Percentiles rank a stretch among this genome's conserved stretches.
Evolutionary conservation across 2,113 vertebrate genomes (phyloP).

Genomic region (Oryzias javanicus): DNA sequence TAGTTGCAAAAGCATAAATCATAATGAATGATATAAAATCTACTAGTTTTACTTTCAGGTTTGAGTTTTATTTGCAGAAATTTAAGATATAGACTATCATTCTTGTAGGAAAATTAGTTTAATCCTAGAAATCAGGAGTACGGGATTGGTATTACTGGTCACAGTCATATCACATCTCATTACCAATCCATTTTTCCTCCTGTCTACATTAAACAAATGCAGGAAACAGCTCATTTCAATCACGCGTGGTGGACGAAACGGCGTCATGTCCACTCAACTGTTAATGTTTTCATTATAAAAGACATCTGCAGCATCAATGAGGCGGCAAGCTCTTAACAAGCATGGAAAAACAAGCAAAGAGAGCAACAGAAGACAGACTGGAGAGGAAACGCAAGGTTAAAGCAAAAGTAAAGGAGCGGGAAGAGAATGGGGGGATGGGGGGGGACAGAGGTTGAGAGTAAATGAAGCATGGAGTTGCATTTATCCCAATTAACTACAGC

Average conservation of each 20-base stretch:
- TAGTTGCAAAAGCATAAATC: slow-evolving; percentile 55
- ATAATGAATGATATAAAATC: slow-evolving; percentile 66
- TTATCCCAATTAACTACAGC: slow-evolving; percentile 78
- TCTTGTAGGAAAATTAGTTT: slow-evolving; percentile 20
- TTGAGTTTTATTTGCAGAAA: slow-evolving; percentile 22
- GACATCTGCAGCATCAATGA: slow-evolving; percentile 75
- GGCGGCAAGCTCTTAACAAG: slow-evolving; percentile 69
- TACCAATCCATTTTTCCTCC: slow-evolving; percentile 7
- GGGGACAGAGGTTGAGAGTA: slow-evolving; percentile 54
- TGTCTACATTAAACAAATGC: slow-evolving; percentile 26
- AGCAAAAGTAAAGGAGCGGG: slow-evolving; percentile 29
- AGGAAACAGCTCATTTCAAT: slow-evolving; percentile 44
- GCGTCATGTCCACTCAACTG: slow-evolving; percentile 54
- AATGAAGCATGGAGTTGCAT: slow-evolving; percentile 77
- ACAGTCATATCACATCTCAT: slow-evolving; percentile 31
- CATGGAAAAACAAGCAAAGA: slow-evolving; percentile 46
- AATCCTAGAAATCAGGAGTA: slow-evolving; percentile 32
- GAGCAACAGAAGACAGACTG: slow-evolving; percentile 30
- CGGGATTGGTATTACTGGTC: slow-evolving; percentile 32
- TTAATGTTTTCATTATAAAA: slow-evolving; percentile 68
- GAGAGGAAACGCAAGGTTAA: slow-evolving; percentile 28
- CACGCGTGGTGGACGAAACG: slow-evolving; percentile 24
- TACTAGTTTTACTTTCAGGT: slow-evolving; percentile 39
- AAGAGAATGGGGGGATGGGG: slow-evolving; percentile 12
- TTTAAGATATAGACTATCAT: not conserved